These are phyloP conservation scores for Gari tellinella DNA, from an alignment of 2,888 invertebrate species.

Conservation along the genomic window DNA sequence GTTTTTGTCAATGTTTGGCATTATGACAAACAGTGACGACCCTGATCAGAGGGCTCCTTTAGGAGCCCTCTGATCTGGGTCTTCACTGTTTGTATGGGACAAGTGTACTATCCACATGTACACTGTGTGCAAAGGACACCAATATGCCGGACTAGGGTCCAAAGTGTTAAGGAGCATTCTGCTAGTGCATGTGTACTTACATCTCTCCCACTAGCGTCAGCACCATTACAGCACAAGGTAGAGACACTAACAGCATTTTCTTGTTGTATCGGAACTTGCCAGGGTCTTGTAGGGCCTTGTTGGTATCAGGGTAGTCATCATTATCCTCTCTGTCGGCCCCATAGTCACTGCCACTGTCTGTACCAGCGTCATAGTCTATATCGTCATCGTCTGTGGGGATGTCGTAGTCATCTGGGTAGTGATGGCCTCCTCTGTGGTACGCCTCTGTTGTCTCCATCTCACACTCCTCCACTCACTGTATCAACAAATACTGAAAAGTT, in stretches of 20 bases:
- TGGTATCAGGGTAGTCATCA: conserved; percentile 53
- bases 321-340: conserved; percentile 63
- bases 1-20: too few species aligned
- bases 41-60: too few species aligned
- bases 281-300: conserved; percentile 65
- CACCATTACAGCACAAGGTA: conserved; percentile 76
- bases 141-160: too few species aligned
- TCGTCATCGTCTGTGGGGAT: conserved; percentile 44
- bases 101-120: too few species aligned
- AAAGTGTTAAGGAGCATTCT: too few species aligned
- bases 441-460: conserved; percentile 19
- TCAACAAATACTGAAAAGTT: too few species aligned
- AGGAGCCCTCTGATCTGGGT: too few species aligned
- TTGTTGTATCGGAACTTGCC: conserved; percentile 76
- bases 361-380: conserved; percentile 34
- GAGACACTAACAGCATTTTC: conserved; percentile 72
- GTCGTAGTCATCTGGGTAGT: conserved; percentile 42
- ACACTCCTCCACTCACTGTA: too few species aligned
- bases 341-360: conserved; percentile 57
- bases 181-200: conserved; percentile 49
- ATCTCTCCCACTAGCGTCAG: conserved; percentile 78
- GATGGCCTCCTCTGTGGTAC: conserved; percentile 50
- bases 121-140: too few species aligned
- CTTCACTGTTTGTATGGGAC: too few species aligned
- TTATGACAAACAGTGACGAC: too few species aligned